Conservation (phyloP, 1,140 invertebrate species). For the Bombus consobrinus region DNA sequence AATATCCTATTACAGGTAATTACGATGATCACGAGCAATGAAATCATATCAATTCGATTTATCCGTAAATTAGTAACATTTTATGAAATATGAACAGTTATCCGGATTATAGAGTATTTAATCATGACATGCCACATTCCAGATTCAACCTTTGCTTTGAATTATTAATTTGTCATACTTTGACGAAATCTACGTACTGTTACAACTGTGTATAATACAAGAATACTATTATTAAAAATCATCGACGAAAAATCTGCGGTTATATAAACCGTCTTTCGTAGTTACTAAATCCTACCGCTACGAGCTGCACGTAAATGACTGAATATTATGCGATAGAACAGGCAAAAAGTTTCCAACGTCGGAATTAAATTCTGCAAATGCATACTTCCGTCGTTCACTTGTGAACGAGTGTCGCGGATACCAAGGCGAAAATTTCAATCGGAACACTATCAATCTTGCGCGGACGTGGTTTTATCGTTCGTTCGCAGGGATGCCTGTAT, state of each 20-base stretch:
- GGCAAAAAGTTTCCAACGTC: background rate
- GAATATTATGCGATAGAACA: background rate
- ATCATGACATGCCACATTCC: too few relatives aligned
- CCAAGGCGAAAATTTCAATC: background rate
- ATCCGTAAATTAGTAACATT: too few relatives aligned
- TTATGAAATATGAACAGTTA: too few relatives aligned
- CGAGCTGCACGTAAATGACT: background rate
- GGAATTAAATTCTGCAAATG: background rate
- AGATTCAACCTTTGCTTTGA: too few relatives aligned
- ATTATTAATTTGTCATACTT: too few relatives aligned
- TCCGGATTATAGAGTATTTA: too few relatives aligned
- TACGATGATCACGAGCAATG: too few relatives aligned
- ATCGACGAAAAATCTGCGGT: too few relatives aligned
- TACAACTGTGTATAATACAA: too few relatives aligned
- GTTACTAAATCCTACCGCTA: background rate
- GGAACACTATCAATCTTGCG: slow-evolving; percentile 25
- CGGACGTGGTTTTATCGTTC: slow-evolving; percentile 29
- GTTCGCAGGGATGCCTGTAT: slow-evolving; percentile 16
- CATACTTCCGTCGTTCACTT: background rate
- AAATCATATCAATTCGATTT: too few relatives aligned
- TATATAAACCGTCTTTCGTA: background rate
- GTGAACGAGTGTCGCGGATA: background rate
- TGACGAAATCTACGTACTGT: too few relatives aligned
- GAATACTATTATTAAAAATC: background rate
- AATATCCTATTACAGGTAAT: too few relatives aligned